Evolutionary conservation across 1,140 invertebrate species (phyloP), one percentile per base, ranked within the genome.

Genomic region (Monochamus saltuarius): DNA sequence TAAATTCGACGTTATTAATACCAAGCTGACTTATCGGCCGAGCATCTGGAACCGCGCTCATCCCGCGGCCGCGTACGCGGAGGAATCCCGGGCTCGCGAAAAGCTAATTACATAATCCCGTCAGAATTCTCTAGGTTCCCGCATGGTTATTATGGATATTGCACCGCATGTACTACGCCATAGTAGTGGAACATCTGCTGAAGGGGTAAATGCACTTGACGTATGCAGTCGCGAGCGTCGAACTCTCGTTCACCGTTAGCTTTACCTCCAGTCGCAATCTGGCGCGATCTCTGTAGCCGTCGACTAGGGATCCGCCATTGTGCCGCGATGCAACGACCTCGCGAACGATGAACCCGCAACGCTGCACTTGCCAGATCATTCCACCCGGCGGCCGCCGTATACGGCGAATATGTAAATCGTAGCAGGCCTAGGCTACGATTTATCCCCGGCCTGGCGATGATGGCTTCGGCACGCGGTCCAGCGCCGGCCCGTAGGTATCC

Each of bases 211-310:
- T 65, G 63, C 59, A 62, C 63, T 65, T 56, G 59, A 50, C 64
- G 43, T 59, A 55, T 56, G 60, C 50, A 40, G 39, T 14, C 39
- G 39, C 39, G 39, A 47, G 39, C 58, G 43, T 66, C 64, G 66
- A 63, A 63, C 66, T 64, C 64, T 47, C n/a, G 56, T 9, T 22
- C 66, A 68, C 66, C 66, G 66, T 66, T 68, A 68, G 53, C 45
- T 66, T 63, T 64, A 68, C 66, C 66, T 68, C 52, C 62, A 60
- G 55, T 58, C 51, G 59, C 63, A 59, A 40, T 40, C 39, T 40
- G 39, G 39, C 39, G 39, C 39, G 39, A 40, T 40, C 39, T 40
- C 39, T 54, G 58, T 58, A 61, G 62, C 47, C 62, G 56, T 14
- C 45, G 45, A 47, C 50, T 4, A 4, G n/a, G 50, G 10, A 14